Percentiles rank a stretch among this genome's conserved stretches.
phyloP scores from a whole-genome alignment of 2,113 vertebrate genomes.

The Ptychochromis oligacanthus region DNA sequence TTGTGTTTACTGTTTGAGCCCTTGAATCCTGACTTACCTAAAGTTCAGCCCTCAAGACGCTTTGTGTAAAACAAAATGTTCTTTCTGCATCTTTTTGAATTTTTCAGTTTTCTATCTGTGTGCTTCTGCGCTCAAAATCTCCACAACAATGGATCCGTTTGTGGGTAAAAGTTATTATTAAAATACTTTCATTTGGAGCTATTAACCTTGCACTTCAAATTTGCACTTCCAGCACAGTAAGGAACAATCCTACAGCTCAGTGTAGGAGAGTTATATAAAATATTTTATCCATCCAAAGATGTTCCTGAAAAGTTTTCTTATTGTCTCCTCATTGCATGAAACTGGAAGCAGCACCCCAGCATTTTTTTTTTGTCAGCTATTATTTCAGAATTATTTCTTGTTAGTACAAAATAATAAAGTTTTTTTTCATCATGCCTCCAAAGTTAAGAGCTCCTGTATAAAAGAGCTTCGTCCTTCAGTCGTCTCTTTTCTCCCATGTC shows the following conservation, averaged over 20 bases:
- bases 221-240: not conserved
- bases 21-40: not conserved
- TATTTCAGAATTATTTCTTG: not conserved
- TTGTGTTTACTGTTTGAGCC: constrained; percentile 16
- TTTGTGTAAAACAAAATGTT: constrained; percentile 12
- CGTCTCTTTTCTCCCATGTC: not conserved
- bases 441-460: not conserved
- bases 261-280: not conserved
- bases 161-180: not conserved
- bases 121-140: not conserved
- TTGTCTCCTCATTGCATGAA: not conserved
- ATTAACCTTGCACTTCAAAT: not conserved
- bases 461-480: not conserved
- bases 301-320: not conserved
- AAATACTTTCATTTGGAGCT: not conserved
- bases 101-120: not conserved
- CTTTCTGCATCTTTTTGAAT: not conserved
- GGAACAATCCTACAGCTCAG: too few relatives aligned
- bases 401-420: not conserved
- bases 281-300: not conserved
- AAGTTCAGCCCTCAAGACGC: constrained; percentile 36
- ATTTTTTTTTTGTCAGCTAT: not conserved
- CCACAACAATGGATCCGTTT: not conserved
- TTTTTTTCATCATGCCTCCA: not conserved
- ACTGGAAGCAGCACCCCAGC: not conserved